Base-by-base conservation (phyloP, 2,113 vertebrate species). In the Scomber japonicus region DNA sequence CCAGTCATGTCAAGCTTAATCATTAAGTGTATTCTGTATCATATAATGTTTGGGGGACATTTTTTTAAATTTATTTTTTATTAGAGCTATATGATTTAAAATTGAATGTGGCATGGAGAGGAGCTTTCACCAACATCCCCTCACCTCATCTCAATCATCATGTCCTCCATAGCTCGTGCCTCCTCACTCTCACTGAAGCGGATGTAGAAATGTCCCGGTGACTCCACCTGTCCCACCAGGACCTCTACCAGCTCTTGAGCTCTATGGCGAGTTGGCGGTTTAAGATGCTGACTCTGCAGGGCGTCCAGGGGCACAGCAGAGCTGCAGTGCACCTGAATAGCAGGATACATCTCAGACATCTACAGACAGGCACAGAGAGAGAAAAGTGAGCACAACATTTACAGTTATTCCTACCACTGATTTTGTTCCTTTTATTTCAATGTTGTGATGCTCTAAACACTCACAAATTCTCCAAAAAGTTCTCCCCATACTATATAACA, bases 121-220 rank as follows among this genome's bases (percentile, higher is more conserved):
- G 24, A 27, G 24, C 13, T 30, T 7, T 15, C 19, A 59, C 21
- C 1, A 73, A 66, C 30, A 48, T 10, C 3, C 63, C 13, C 13
- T 10, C 79, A 99, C 98, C 97, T 96, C 97, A 99, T 98, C 82
- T 97, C 96, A 74, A 97, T 84, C 96, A 98, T 98, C 96, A 98
- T 96, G 78, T 97, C 91, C 84, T 96, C 96, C 46, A 98, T 90
- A 5, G 94, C 86, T 44, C 85, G 88, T 50, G 95, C 93, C 0
- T 96, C 92, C 16, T 96, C 92, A 6, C 56, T 91, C 71, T 93
- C 91, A 21, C 87, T 94, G 84, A 97, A 91, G 11, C 94, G 94
- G 68, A 99, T 27, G 83, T 97, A 97, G 93, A 99, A 99, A 60
- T 96, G 91, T 83, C 94, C 95, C 0, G 97, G 98, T 10, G 97